A percentile compares a stretch with the other conserved stretches of the same genome.
Evolutionary conservation across 2,797 vertebrate genomes (phyloP).

Genomic region (Denticeps clupeoides): DNA sequence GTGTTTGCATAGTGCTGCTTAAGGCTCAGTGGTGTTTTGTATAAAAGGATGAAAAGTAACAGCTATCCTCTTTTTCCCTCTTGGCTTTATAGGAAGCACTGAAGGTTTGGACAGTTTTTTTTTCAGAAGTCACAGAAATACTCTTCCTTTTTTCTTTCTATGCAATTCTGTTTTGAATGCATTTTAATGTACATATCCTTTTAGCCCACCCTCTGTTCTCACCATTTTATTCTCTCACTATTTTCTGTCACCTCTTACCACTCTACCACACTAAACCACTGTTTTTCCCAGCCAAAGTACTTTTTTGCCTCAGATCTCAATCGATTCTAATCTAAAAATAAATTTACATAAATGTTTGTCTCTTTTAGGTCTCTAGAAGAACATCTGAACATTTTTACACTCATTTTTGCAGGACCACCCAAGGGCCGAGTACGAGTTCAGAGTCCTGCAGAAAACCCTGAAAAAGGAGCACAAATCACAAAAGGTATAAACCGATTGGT

Average conservation of each 20-base stretch:
- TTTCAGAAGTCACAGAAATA: constrained; percentile 16
- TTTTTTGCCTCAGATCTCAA: too few relatives aligned
- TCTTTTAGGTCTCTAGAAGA: not conserved
- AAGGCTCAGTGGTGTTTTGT: too few relatives aligned
- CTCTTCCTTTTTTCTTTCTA: constrained; percentile 6
- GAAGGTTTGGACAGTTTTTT: constrained; percentile 78
- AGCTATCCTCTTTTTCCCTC: constrained; percentile 33
- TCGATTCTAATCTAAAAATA: too few relatives aligned
- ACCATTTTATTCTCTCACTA: constrained; percentile 2
- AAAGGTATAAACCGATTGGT: constrained; percentile 60
- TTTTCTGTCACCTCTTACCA: constrained; percentile 4
- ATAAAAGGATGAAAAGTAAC: too few relatives aligned
- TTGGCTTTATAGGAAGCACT: constrained; percentile 82
- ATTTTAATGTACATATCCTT: too few relatives aligned
- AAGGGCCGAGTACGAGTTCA: constrained; percentile 88
- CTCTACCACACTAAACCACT: too few relatives aligned
- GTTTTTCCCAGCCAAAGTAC: too few relatives aligned
- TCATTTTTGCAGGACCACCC: constrained; percentile 75
- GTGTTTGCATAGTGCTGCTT: too few relatives aligned
- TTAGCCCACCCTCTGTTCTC: constrained; percentile 1
- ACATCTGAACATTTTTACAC: not conserved
- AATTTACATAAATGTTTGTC: too few relatives aligned
- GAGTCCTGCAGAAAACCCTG: constrained; percentile 82
- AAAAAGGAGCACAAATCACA: constrained; percentile 68
- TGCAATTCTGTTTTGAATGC: too few relatives aligned